Conservation (phyloP, 2,113 vertebrate genomes). For the Onychorhynchus coronatus region DNA sequence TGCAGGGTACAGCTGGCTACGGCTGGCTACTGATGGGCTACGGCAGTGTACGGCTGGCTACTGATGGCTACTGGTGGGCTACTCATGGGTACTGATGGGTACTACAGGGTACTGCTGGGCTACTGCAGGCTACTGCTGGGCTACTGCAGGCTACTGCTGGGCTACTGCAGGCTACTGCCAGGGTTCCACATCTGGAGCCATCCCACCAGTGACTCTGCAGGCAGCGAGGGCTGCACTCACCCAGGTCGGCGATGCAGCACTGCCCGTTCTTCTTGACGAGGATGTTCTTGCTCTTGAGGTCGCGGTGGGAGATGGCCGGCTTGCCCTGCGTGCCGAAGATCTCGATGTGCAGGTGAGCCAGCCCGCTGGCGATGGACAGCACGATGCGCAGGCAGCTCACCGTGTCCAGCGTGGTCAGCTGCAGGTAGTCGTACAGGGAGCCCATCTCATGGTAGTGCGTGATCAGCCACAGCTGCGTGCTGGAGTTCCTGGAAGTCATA, state of each 20-base stretch:
- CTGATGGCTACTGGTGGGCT: too few relatives aligned
- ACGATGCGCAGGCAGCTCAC: conserved; percentile 91
- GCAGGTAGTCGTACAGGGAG: conserved; percentile 94
- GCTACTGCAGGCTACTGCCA: too few relatives aligned
- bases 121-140: not conserved
- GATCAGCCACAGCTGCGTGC: conserved; percentile 97
- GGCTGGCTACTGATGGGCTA: too few relatives aligned
- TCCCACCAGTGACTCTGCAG: accelerated
- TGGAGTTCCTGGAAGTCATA: conserved; percentile 98
- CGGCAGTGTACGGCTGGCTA: too few relatives aligned
- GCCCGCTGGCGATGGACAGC: conserved; percentile 91
- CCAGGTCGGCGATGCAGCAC: conserved; percentile 97
- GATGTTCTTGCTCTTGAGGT: conserved; percentile 98
- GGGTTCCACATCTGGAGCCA: not conserved
- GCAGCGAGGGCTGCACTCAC: conserved; percentile 67
- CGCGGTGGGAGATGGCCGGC: conserved; percentile 93
- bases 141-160: too few relatives aligned
- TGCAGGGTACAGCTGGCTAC: too few relatives aligned
- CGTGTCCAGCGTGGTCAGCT: conserved; percentile 91
- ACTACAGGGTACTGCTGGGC: too few relatives aligned
- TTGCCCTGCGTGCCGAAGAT: conserved; percentile 99
- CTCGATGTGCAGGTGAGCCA: conserved; percentile 95
- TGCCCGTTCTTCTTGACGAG: conserved; percentile 96
- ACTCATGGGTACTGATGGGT: too few relatives aligned
- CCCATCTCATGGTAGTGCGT: conserved; percentile 98